These are phyloP conservation scores for Brotula barbata DNA, from an alignment of 2,797 vertebrate genomes.

Conservation along the genomic window DNA sequence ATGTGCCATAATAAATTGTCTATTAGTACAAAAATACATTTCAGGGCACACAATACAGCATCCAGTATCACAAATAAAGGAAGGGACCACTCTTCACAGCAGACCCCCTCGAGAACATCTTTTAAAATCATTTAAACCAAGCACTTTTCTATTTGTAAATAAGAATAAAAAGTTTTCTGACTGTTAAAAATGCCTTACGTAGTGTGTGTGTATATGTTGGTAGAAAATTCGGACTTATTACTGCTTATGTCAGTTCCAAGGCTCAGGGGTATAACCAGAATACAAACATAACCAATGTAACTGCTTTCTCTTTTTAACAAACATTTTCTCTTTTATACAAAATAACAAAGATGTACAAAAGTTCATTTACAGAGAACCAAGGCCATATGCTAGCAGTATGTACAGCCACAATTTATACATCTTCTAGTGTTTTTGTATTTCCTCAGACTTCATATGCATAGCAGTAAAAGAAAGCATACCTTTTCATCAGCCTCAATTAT, in stretches of 20 bases:
- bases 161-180: conserved; percentile 95
- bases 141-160: conserved; percentile 87
- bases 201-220: conserved; percentile 80
- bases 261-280: conserved; percentile 95
- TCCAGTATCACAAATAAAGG: conserved; percentile 99
- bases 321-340: conserved; percentile 94
- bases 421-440: conserved; percentile 80
- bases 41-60: conserved; percentile 98
- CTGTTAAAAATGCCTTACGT: conserved; percentile 96
- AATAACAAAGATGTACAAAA: conserved; percentile 99
- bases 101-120: conserved; percentile 89
- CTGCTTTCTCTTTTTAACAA: conserved; percentile 83
- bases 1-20: conserved; percentile 99
- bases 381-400: conserved; percentile 97
- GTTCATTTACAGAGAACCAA: conserved; percentile 99
- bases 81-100: conserved; percentile 90
- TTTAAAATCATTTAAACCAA: conserved; percentile 94
- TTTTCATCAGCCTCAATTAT: conserved; percentile 81
- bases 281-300: conserved; percentile 93
- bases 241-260: conserved; percentile 98
- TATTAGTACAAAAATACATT: conserved; percentile 99
- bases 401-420: conserved; percentile 94
- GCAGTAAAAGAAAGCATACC: conserved; percentile 92
- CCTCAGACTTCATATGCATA: conserved; percentile 90
- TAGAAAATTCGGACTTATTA: conserved; percentile 98